Evolutionary conservation across 2,113 vertebrate species (phyloP), one percentile per base, ranked within the genome.

Genomic region (Poecilia latipinna): DNA sequence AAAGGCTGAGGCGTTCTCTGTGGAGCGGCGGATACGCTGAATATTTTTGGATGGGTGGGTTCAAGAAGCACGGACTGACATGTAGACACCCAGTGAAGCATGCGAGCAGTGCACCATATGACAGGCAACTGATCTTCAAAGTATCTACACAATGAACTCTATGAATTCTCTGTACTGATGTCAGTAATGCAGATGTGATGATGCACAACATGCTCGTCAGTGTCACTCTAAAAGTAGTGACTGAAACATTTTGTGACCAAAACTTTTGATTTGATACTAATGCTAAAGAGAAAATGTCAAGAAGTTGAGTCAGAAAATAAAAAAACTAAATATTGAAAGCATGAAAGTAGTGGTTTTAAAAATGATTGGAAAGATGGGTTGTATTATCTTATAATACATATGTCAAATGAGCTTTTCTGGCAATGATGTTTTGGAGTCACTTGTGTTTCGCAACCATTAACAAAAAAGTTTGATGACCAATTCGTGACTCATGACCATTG

Each of bases 1-100:
- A 84, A 81, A 86, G 54, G 60, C 61, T 65, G 33, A 13, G 35
- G 29, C 29, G 29, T 63, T 44, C 76, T 33, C 61, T 65, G 77
- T 65, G 71, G 72, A 77, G 75, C 70, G 81, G 61, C 78, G 85
- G 84, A 88, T 73, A 75, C 67, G 69, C 74, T 32, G 54, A 78
- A 77, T 80, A 42, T 66, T 61, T 57, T 70, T 39, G 69, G 75
- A 54, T 29, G 13, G 19, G 4, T 51, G 33, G 74, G 78, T 60
- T 82, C 31, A 29, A 39, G 44, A 26, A 57, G 35, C 35, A 72
- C 72, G 77, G 83, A 77, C 79, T 24, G 33, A 13, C 61, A 63
- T 31, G 61, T 32, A 15, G 13, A 63, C 5, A 17, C 28, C 28
- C 12, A 32, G 15, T 17, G 61, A 31, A 31, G 28, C 12, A 63